A percentile compares a stretch with the other conserved stretches of the same genome.
These are phyloP conservation scores for Allenopithecus nigroviridis DNA, from an alignment of 2,797 vertebrate genomes.

Conservation along the genomic window DNA sequence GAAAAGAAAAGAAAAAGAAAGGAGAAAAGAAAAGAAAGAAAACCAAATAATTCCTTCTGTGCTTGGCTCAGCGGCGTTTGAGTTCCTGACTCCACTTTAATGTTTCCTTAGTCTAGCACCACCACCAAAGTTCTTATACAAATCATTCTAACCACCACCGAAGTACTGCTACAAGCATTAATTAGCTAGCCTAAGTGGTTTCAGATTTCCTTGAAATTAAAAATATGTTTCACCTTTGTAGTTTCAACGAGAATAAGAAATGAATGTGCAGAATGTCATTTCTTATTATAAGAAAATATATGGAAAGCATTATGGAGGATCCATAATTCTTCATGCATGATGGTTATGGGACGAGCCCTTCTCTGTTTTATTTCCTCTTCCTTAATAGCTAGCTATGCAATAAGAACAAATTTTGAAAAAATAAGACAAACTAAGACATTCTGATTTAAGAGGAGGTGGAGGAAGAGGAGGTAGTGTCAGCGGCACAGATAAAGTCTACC, in stretches of 20 bases:
- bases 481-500: fast-evolving
- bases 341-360: not conserved
- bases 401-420: not conserved
- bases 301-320: not conserved
- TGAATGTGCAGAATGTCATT: not conserved
- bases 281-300: not conserved
- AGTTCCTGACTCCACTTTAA: not conserved
- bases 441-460: not conserved
- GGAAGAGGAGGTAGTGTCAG: not conserved
- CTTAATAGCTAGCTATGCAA: not conserved
- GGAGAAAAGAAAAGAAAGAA: not conserved
- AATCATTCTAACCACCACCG: not conserved
- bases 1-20: not conserved
- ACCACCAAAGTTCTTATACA: not conserved
- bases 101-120: not conserved
- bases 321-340: not conserved
- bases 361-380: not conserved
- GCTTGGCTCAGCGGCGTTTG: not conserved
- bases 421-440: not conserved
- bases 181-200: not conserved
- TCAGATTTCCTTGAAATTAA: not conserved
- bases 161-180: not conserved
- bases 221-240: not conserved
- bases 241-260: not conserved
- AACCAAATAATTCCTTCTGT: not conserved